Conservation (phyloP, 2,113 vertebrate genomes). For the Columba livia region DNA sequence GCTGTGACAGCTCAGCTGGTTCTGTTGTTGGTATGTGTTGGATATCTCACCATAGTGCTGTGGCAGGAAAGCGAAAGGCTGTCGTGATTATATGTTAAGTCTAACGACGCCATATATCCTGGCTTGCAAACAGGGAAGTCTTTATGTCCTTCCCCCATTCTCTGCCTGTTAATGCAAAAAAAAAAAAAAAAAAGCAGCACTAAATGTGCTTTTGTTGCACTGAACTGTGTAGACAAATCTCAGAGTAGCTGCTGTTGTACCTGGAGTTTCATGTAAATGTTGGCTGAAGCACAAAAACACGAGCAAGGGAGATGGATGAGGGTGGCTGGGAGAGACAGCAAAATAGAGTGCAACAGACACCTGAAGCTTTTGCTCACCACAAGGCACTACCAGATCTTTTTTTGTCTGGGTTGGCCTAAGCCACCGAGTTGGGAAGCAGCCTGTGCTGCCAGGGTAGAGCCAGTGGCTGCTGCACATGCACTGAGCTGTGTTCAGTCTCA, state of each 20-base stretch:
- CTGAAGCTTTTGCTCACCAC: not conserved
- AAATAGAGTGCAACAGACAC: not conserved
- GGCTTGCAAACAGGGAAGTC: not conserved
- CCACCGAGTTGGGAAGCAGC: not conserved
- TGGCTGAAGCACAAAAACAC: not conserved
- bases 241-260: not conserved
- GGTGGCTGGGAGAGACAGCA: not conserved
- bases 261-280: not conserved
- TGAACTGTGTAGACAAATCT: not conserved
- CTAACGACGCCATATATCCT: not conserved
- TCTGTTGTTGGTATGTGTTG: not conserved
- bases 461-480: rapidly evolving
- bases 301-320: not conserved
- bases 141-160: not conserved
- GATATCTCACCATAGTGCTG: not conserved
- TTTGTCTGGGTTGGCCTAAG: not conserved
- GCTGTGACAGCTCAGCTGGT: not conserved
- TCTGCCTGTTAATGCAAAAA: not conserved
- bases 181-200: not conserved
- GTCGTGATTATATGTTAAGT: not conserved
- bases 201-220: not conserved
- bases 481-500: not conserved
- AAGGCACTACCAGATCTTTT: not conserved
- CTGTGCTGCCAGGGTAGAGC: not conserved
- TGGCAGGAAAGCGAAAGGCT: not conserved